Evolutionary conservation across 2,113 vertebrate species (phyloP).

Genomic region (Nematolebias whitei): DNA sequence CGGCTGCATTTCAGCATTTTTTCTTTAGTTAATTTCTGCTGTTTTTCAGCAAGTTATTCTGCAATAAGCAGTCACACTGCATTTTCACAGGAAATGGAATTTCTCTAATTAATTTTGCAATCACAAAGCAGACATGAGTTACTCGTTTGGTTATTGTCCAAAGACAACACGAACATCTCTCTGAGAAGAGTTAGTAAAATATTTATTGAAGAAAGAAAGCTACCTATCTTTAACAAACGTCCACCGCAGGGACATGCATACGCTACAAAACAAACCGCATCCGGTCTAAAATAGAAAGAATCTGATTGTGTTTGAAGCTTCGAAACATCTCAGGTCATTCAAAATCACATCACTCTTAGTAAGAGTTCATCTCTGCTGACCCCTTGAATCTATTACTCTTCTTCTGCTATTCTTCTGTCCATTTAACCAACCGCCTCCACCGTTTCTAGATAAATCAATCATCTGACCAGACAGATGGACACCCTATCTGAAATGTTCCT

Average conservation of each 20-base stretch:
- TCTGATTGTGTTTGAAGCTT: constrained; percentile 49
- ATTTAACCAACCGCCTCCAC: constrained; percentile 50
- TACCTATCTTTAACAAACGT: too few species aligned
- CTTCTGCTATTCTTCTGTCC: constrained; percentile 40
- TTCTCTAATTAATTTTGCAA: too few species aligned
- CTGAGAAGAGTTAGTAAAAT: neutral
- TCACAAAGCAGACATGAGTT: neutral
- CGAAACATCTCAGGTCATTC: constrained; percentile 44
- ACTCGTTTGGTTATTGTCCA: neutral
- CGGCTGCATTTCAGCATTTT: too few species aligned
- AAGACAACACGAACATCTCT: constrained; percentile 3
- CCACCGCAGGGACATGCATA: too few species aligned
- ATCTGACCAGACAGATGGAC: constrained; percentile 63
- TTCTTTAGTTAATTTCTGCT: too few species aligned
- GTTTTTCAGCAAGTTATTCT: too few species aligned
- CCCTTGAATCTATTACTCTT: constrained; percentile 60
- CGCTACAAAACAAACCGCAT: constrained; percentile 18
- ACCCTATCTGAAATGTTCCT: constrained; percentile 27
- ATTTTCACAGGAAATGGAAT: too few species aligned
- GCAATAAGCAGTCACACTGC: too few species aligned
- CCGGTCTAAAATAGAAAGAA: constrained; percentile 19
- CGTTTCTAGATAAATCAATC: constrained; percentile 57
- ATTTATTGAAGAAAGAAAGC: neutral
- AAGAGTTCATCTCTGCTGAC: constrained; percentile 67
- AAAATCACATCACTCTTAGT: constrained; percentile 64